A percentile compares a stretch with the other conserved stretches of the same genome.
Conservation (phyloP, 2,797 vertebrate species). For the Sebastes hubbsi region DNA sequence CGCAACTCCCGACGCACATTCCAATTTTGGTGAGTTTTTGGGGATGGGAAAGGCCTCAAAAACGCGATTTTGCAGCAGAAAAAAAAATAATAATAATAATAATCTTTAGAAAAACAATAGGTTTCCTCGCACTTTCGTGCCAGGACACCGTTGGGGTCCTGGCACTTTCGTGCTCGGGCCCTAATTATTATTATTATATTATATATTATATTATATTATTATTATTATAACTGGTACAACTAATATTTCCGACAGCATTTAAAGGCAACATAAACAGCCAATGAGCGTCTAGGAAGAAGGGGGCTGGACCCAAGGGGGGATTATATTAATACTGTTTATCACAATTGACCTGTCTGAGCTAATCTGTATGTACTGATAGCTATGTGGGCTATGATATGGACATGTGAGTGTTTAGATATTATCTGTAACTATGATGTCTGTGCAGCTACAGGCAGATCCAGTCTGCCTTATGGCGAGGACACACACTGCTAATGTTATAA, state of each 20-base stretch:
- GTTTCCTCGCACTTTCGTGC: no score
- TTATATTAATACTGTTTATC: neutral
- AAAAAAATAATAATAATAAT: no score
- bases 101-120: no score
- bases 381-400: neutral
- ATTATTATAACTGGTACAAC: fast-evolving
- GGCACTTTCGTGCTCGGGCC: no score
- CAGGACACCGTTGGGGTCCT: no score
- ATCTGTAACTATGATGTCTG: neutral
- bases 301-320: neutral
- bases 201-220: no score
- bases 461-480: neutral
- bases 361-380: fast-evolving
- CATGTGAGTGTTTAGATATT: fast-evolving
- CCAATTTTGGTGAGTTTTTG: no score
- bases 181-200: no score
- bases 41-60: no score
- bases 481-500: neutral
- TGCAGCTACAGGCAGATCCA: neutral
- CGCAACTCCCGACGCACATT: no score
- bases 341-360: neutral
- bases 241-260: neutral
- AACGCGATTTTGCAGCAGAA: no score
- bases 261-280: constrained; percentile 42
- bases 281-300: neutral